Evolutionary conservation across 2,797 vertebrate species (phyloP).

Genomic region (Lepilemur septentrionalis): DNA sequence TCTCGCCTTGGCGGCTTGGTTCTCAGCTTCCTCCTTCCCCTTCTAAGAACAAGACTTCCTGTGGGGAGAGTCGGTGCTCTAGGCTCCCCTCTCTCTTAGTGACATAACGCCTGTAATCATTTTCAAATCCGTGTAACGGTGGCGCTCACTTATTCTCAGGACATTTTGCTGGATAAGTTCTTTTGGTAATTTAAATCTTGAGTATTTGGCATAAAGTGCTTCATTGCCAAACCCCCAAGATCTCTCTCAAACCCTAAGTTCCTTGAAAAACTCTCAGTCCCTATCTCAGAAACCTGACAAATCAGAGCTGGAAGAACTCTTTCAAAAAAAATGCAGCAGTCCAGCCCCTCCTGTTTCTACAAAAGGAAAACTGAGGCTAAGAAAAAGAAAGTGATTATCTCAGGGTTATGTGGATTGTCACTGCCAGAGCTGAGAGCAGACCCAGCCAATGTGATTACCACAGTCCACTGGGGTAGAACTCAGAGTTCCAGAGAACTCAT

Average conservation of each 20-base stretch:
- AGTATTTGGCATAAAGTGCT: not conserved
- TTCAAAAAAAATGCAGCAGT: not conserved
- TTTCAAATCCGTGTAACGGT: not conserved
- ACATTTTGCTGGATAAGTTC: constrained; percentile 21
- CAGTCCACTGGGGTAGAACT: not conserved
- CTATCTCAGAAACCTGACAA: not conserved
- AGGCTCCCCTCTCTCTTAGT: not conserved
- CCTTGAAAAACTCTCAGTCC: not conserved
- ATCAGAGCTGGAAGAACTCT: not conserved
- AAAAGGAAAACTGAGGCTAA: constrained; percentile 13
- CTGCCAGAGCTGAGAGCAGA: not conserved
- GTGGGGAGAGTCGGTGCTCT: not conserved
- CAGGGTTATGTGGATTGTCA: not conserved
- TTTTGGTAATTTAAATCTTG: constrained; percentile 28
- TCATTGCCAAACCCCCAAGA: not conserved
- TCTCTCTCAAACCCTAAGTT: not conserved
- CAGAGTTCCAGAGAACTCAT: not conserved
- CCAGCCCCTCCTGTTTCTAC: not conserved
- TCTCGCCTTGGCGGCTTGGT: not conserved
- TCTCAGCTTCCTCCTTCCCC: not conserved
- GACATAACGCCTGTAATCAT: not conserved
- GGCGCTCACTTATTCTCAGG: not conserved
- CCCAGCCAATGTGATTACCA: not conserved
- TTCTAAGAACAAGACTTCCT: constrained; percentile 11
- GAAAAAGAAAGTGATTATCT: constrained; percentile 4